Percentiles rank a stretch among this genome's conserved stretches.
These are phyloP conservation scores for Lithobates sylvaticus DNA, from an alignment of 2,797 vertebrate species.

Conservation along the genomic window DNA sequence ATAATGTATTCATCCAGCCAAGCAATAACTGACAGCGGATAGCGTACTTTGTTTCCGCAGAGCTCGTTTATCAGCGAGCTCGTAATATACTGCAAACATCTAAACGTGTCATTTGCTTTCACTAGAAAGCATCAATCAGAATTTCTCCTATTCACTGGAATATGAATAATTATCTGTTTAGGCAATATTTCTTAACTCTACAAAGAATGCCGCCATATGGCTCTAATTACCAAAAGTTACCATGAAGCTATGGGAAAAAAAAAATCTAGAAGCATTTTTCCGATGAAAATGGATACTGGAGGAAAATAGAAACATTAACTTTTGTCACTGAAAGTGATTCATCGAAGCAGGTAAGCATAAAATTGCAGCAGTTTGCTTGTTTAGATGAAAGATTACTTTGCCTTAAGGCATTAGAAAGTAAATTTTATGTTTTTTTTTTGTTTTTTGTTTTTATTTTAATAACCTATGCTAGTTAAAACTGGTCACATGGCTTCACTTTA, in stretches of 20 bases:
- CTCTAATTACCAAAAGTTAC: conserved; percentile 48
- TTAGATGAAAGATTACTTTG: background rate
- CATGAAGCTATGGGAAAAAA: background rate
- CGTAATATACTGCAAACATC: conserved; percentile 53
- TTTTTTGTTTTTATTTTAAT: background rate
- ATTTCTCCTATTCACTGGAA: conserved; percentile 42
- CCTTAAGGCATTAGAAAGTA: background rate
- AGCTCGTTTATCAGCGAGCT: conserved; percentile 47
- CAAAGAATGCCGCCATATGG: conserved; percentile 27
- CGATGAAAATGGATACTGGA: background rate
- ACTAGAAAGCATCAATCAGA: conserved; percentile 52
- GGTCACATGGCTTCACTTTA: background rate
- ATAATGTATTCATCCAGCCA: conserved; percentile 54
- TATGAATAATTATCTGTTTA: conserved; percentile 47
- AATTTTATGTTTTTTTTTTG: background rate
- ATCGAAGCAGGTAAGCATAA: background rate
- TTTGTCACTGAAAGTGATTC: background rate
- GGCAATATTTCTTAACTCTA: conserved; percentile 39
- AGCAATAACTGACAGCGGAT: conserved; percentile 49
- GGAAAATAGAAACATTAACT: too few species aligned
- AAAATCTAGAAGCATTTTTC: background rate
- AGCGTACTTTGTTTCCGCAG: conserved; percentile 39
- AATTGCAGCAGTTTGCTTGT: background rate
- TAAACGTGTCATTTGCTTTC: conserved; percentile 46
- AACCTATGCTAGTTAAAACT: background rate